Base-by-base conservation (phyloP, 2,888 invertebrate genomes). In the Malacosoma neustria region DNA sequence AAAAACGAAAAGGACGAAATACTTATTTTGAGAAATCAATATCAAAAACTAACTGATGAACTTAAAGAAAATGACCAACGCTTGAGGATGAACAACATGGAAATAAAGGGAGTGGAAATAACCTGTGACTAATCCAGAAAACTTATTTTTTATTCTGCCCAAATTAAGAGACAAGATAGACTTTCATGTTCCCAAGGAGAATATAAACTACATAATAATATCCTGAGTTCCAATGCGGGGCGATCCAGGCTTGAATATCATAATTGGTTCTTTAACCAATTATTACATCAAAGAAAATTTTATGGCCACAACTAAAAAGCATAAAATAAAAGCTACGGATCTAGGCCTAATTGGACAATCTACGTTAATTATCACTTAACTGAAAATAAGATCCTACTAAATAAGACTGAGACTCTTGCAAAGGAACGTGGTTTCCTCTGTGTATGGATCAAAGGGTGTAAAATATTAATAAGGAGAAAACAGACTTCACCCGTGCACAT, bases 311-410 rank as follows among this genome's bases (percentile, higher is more conserved):
- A 35, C 40, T 1, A 45, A 34, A 6, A 40, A 38, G 9, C 9
- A 35, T 9, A 45, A 38, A 14, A 13, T 39, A 1, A 35, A 13
- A 2, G 15, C 45, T 0, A 5, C 11, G 3, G 39, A 43, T n/a
- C 22, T 46, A 2, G 48, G 48, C 11, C 32, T 49, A 1, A 34
- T 22, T 4, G 44, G 46, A 35, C 32, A 5, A 37, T 51, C 1
- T 49, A 35, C 9, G 33, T 50, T 0, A 51, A 55, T 5, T 46
- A 51, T 14, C 54, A 49, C 14, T 31, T 54, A 2, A 51, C 51
- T 1, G 40, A 45, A 1, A 50, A 49, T 11, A 52, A 55, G 29
- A 22, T 40, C 0, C 33, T 55, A 1, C 40, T 55, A 1, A 48
- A 45, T 7, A 49, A 45, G 32, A 33, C 43, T 1, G 51, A 51